Conservation (phyloP, 2,888 invertebrate genomes). For the Ophonus ardosiacus region DNA sequence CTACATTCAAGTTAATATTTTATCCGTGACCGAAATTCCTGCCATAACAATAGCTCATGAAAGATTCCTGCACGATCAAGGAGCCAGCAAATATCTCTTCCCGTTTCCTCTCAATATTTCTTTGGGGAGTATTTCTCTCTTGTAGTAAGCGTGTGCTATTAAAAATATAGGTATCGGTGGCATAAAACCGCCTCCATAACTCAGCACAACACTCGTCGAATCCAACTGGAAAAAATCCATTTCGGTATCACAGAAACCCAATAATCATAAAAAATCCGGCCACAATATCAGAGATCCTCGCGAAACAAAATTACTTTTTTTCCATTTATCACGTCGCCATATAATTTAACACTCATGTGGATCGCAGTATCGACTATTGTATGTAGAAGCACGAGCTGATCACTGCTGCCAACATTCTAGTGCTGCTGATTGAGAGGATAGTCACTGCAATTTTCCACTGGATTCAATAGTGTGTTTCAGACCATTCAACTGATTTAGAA, state of each 20-base stretch:
- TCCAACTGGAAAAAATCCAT: constrained; percentile 61
- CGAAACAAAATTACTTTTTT: constrained; percentile 64
- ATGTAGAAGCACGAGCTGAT: background rate
- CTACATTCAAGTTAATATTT: background rate
- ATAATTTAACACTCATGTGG: constrained; percentile 59
- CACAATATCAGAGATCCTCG: constrained; percentile 61
- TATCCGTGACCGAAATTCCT: background rate
- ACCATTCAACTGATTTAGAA: background rate
- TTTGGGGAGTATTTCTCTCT: constrained; percentile 25
- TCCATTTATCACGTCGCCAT: constrained; percentile 63
- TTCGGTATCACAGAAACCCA: constrained; percentile 60
- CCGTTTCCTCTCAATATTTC: constrained; percentile 11
- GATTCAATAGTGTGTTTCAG: background rate
- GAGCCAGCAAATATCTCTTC: constrained; percentile 21
- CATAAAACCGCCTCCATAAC: constrained; percentile 60
- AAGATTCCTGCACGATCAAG: constrained; percentile 1
- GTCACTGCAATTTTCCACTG: background rate
- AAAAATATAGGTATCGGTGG: constrained; percentile 59
- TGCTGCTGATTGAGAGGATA: constrained; percentile 16
- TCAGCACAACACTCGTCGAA: constrained; percentile 50
- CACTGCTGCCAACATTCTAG: constrained; percentile 10
- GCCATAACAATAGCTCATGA: constrained; percentile 19
- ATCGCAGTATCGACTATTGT: constrained; percentile 22
- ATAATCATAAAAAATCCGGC: constrained; percentile 62
- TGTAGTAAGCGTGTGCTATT: constrained; percentile 44